phyloP scores from a whole-genome alignment of 2,113 vertebrate genomes.

The Melanerpes formicivorus region DNA sequence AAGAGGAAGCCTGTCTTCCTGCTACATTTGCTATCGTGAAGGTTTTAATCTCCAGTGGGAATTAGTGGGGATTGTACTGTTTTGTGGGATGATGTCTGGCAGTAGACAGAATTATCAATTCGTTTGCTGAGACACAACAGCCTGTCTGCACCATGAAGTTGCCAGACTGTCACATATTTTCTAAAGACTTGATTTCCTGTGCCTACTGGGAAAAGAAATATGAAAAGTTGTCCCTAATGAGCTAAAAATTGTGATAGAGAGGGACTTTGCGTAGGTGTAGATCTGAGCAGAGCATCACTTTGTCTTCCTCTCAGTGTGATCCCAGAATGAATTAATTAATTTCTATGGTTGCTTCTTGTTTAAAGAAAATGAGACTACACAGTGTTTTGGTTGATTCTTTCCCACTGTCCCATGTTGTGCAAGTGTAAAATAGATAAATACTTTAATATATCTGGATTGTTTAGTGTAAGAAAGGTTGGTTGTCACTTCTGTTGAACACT shows the following conservation, averaged over 20 bases:
- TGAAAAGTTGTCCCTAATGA: slow-evolving; percentile 24
- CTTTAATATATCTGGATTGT: background rate
- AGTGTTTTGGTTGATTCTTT: background rate
- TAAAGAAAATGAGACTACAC: background rate
- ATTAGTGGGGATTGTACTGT: background rate
- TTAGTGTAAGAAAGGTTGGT: background rate
- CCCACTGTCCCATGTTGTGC: background rate
- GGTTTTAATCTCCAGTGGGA: background rate
- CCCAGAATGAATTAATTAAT: background rate
- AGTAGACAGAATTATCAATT: background rate
- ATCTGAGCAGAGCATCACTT: background rate
- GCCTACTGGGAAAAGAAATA: background rate
- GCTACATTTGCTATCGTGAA: rapidly evolving
- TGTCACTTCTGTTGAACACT: background rate
- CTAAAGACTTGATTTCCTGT: background rate
- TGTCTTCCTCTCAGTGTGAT: background rate
- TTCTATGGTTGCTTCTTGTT: background rate
- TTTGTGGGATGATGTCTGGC: background rate
- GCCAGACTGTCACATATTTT: slow-evolving; percentile 13
- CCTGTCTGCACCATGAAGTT: background rate
- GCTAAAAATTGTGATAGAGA: background rate
- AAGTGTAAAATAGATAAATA: background rate
- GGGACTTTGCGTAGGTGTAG: background rate
- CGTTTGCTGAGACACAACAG: slow-evolving; percentile 3
- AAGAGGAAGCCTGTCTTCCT: background rate